Base-by-base conservation (phyloP, 2,888 invertebrate genomes). In the Itoplectis maculator region DNA sequence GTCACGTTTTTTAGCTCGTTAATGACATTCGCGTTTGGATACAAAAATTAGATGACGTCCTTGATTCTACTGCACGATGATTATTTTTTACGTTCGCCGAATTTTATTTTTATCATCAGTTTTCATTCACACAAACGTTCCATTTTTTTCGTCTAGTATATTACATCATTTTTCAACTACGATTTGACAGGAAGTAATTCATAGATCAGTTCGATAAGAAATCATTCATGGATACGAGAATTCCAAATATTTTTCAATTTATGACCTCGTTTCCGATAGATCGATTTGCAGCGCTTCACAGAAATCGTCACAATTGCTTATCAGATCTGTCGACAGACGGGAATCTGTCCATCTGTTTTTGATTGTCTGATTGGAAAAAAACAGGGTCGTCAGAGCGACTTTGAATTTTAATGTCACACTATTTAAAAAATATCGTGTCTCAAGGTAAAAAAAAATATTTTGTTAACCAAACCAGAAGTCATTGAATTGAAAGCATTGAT, bases 1-100 rank as follows among this genome's bases (percentile, higher is more conserved):
- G 72, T 76, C 72, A 72, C 72, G 68, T 61, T 72, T 56, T 40
- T 45, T 29, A n/a, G 49, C 54, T 63, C 40, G 20, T 63, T 2
- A 63, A 65, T 23, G 51, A 68, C 47, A 70, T 61, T 11, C 37
- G 23, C 49, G 13, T 65, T 47, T 66, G 59, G 29, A 3, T 5
- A 29, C 5, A 5, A 29, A 29, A 2, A 29, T 29, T 29, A 5
- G 5, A 29, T 29, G 29, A 29, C 8, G 42, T 42, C n/a, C n/a
- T n/a, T n/a, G n/a, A n/a, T 42, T 42, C 68, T n/a, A n/a, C n/a
- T n/a, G n/a, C n/a, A n/a, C n/a, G n/a, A 51, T 76, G 56, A n/a
- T n/a, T 73, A 61, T 56, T 49, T 47, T 68, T 49, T 35, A 72
- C 56, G 42, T 45, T 11, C 0, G n/a, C 20, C 54, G 8, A 37